phyloP scores from a whole-genome alignment of 2,888 invertebrate species.

The Eupithecia dodoneata region DNA sequence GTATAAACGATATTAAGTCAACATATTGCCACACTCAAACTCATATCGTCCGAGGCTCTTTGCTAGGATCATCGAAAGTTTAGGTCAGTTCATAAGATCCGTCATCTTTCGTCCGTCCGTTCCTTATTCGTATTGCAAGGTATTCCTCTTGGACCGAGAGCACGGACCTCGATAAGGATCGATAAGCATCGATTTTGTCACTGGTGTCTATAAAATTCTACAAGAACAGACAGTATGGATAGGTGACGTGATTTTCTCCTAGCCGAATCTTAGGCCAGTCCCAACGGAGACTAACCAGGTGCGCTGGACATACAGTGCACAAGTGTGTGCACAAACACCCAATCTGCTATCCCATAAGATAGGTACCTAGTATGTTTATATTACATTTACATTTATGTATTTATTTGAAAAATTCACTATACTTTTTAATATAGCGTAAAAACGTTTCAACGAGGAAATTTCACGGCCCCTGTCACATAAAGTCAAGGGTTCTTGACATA shows the following conservation, averaged over 20 bases:
- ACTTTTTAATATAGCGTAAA: not conserved
- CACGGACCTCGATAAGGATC: not conserved
- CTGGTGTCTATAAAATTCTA: not conserved
- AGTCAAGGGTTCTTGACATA: conserved; percentile 30
- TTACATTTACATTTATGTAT: not conserved
- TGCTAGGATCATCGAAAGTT: not conserved
- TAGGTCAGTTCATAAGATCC: not conserved
- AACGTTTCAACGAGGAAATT: conserved; percentile 18
- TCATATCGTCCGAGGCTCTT: not conserved
- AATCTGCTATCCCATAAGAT: not conserved
- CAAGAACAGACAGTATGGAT: not conserved
- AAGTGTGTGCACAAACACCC: too few relatives aligned
- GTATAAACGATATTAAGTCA: too few relatives aligned
- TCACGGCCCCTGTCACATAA: conserved; percentile 23
- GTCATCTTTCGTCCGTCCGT: not conserved
- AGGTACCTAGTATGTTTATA: not conserved
- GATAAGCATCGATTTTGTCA: not conserved
- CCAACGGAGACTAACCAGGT: too few relatives aligned
- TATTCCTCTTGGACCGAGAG: not conserved
- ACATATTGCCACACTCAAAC: too few relatives aligned
- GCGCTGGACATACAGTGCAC: too few relatives aligned
- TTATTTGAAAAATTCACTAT: not conserved
- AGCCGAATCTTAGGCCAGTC: too few relatives aligned
- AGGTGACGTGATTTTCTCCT: too few relatives aligned
- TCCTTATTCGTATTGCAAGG: not conserved